Conservation (phyloP, 2,113 vertebrate species). For the Catharus minimus region DNA sequence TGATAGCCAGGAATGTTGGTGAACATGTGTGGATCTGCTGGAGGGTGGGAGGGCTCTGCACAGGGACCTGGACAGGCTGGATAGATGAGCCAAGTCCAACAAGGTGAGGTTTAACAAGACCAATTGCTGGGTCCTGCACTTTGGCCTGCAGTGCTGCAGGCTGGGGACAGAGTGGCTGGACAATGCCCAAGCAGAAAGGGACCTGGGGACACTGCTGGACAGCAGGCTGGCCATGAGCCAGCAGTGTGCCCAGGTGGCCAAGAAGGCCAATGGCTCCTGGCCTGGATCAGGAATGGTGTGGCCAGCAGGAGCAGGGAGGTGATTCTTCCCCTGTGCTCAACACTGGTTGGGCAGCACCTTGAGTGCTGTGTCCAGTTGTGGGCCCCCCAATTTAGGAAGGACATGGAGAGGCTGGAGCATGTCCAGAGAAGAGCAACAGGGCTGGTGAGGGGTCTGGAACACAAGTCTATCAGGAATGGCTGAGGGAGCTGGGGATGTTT, state of each 20-base stretch:
- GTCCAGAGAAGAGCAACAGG: not conserved
- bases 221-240: not conserved
- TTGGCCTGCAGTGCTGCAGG: accelerated
- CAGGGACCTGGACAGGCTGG: not conserved
- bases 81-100: accelerated
- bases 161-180: not conserved
- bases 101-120: not conserved
- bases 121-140: not conserved
- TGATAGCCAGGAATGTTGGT: accelerated
- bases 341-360: not conserved
- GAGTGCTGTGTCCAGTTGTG: not conserved
- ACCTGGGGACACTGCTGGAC: not conserved
- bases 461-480: accelerated
- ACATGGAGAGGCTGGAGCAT: accelerated
- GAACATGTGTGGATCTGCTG: not conserved
- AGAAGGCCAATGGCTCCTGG: not conserved
- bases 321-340: not conserved
- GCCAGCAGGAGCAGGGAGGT: not conserved
- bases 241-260: not conserved
- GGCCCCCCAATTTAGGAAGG: not conserved
- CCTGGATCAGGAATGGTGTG: not conserved
- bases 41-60: not conserved
- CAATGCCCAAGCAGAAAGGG: accelerated
- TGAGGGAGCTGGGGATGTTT: not conserved
- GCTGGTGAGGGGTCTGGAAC: not conserved